Conservation (phyloP, 2,888 invertebrate species). For the Calephelis perditalis region DNA sequence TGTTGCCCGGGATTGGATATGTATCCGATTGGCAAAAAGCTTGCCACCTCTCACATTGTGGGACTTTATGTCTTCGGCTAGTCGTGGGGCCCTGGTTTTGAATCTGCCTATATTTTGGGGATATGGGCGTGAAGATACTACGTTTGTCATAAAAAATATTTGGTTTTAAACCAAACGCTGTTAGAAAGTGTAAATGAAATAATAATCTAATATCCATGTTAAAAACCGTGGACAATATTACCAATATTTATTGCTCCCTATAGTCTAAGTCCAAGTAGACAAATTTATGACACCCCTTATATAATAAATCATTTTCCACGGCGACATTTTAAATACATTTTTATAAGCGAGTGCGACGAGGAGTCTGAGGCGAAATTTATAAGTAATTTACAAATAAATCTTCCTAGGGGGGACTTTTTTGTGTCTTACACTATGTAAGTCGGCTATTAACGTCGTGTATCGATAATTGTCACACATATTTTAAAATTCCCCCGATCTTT, state of each 20-base stretch:
- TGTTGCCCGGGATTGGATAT: no score
- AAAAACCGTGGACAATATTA: slow-evolving; percentile 32
- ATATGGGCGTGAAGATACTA: no score
- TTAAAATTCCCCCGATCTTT: slow-evolving; percentile 53
- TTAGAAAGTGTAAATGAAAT: slow-evolving; percentile 25
- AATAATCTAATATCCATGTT: slow-evolving; percentile 10
- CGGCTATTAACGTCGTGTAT: slow-evolving; percentile 75
- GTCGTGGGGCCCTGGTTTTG: no score
- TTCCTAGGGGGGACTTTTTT: slow-evolving; percentile 61
- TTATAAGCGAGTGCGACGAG: slow-evolving; percentile 71
- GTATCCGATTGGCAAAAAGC: no score
- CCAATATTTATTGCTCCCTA: slow-evolving; percentile 59
- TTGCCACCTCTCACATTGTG: no score
- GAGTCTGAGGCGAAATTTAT: slow-evolving; percentile 64
- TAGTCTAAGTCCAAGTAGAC: slow-evolving; percentile 66
- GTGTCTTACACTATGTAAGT: slow-evolving; percentile 62
- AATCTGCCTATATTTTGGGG: no score
- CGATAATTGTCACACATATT: slow-evolving; percentile 79
- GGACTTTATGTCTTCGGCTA: no score
- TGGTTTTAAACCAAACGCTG: no score
- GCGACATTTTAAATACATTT: slow-evolving; percentile 77
- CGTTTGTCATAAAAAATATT: no score
- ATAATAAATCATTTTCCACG: slow-evolving; percentile 68
- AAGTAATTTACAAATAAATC: slow-evolving; percentile 78
- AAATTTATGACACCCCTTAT: slow-evolving; percentile 70